phyloP scores from a whole-genome alignment of 2,113 vertebrate species.

The Microcebus lehilahytsara region DNA sequence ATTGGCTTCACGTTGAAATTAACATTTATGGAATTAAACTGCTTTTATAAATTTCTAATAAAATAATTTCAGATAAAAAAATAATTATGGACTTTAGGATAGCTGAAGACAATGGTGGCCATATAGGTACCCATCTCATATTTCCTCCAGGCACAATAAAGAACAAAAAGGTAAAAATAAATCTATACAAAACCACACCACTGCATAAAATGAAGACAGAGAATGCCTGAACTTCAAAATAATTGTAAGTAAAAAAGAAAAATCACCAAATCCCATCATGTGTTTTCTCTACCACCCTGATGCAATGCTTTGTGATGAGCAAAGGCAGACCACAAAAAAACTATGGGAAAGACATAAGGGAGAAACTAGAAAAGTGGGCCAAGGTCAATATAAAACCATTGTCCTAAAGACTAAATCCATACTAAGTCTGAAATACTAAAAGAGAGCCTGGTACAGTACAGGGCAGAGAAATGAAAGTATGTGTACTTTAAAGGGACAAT shows the following conservation, averaged over 20 bases:
- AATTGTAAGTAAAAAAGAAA: not conserved
- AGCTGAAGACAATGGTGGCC: not conserved
- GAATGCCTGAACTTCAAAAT: not conserved
- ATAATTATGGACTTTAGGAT: not conserved
- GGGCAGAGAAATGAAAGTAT: not conserved
- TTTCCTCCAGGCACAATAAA: not conserved
- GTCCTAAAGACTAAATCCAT: no score
- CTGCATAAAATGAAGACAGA: not conserved
- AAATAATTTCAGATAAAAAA: not conserved
- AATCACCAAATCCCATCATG: not conserved
- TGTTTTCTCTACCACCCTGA: not conserved
- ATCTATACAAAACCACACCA: not conserved
- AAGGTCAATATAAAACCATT: no score
- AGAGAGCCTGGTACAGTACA: not conserved
- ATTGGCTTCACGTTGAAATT: not conserved
- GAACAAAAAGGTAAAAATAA: not conserved
- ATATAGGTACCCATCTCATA: not conserved
- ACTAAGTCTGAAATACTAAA: not conserved
- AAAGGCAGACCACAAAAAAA: not conserved
- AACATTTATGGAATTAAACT: not conserved
- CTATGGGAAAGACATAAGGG: no score
- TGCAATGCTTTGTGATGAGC: not conserved
- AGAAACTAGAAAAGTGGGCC: no score
- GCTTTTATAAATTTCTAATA: not conserved
- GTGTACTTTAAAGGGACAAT: not conserved